Evolutionary conservation across 2,113 vertebrate genomes (phyloP).

Genomic region (Lepisosteus osseus): DNA sequence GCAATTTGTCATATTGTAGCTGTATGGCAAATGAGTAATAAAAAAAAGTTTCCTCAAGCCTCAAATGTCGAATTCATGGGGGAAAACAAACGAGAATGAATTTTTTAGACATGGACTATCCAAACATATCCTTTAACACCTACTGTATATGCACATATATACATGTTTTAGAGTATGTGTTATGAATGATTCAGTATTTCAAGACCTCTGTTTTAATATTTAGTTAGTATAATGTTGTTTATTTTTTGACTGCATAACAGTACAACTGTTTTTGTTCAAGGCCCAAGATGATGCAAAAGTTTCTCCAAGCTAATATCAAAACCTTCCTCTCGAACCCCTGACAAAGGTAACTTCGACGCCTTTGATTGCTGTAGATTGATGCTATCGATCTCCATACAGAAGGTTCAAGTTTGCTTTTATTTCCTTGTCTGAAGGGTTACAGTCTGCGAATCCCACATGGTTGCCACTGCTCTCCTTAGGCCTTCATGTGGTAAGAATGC

Average conservation of each 20-base stretch:
- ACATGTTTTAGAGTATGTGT: too few species aligned
- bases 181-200: neutral
- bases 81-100: constrained; percentile 2
- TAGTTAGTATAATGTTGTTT: neutral
- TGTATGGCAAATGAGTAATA: neutral
- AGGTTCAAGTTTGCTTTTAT: neutral
- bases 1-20: neutral
- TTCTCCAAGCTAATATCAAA: too few species aligned
- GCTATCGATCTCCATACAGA: too few species aligned
- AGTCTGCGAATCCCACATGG: constrained; percentile 55
- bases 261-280: neutral
- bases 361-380: too few species aligned
- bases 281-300: too few species aligned
- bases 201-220: neutral
- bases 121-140: constrained; percentile 1
- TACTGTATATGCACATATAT: neutral
- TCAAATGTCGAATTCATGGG: neutral
- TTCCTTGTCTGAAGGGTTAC: constrained; percentile 35
- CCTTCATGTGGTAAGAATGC: constrained; percentile 45
- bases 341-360: too few species aligned
- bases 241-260: constrained; percentile 3
- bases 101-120: constrained; percentile 20
- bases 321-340: too few species aligned
- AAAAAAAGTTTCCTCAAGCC: neutral
- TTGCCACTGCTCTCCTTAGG: constrained; percentile 37